A percentile compares a stretch with the other conserved stretches of the same genome.
phyloP scores from a whole-genome alignment of 2,797 vertebrate genomes.

The Aselliscus stoliczkanus region DNA sequence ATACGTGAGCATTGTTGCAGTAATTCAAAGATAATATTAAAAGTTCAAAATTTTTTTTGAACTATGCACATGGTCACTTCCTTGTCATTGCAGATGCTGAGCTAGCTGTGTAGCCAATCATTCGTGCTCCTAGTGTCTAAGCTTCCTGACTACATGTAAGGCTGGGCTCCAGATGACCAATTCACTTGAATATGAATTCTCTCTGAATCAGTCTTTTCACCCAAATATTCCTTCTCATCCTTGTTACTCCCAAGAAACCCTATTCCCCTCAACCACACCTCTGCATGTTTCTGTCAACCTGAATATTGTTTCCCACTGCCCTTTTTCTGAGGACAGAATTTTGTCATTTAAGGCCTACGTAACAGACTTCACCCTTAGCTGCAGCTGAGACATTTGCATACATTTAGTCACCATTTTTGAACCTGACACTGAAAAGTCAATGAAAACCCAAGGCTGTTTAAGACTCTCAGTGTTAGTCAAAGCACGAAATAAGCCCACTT shows the following conservation, averaged over 20 bases:
- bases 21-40: not conserved
- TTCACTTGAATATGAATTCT: rapidly evolving
- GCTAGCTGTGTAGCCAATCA: not conserved
- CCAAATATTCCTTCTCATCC: not conserved
- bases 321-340: not conserved
- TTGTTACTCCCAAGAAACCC: not conserved
- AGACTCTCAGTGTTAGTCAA: not conserved
- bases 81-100: not conserved
- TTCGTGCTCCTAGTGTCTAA: not conserved
- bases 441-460: not conserved
- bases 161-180: too few species aligned
- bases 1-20: not conserved
- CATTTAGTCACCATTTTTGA: not conserved
- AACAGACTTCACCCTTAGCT: not conserved
- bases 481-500: not conserved
- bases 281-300: not conserved
- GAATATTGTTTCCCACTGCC: not conserved
- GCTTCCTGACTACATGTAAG: not conserved
- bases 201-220: not conserved
- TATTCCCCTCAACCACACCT: not conserved
- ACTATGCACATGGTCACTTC: not conserved
- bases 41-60: not conserved
- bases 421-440: not conserved
- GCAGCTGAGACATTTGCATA: not conserved
- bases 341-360: not conserved